Base-by-base conservation (phyloP, 1,140 invertebrate genomes). In the Drosophila sp. region DNA sequence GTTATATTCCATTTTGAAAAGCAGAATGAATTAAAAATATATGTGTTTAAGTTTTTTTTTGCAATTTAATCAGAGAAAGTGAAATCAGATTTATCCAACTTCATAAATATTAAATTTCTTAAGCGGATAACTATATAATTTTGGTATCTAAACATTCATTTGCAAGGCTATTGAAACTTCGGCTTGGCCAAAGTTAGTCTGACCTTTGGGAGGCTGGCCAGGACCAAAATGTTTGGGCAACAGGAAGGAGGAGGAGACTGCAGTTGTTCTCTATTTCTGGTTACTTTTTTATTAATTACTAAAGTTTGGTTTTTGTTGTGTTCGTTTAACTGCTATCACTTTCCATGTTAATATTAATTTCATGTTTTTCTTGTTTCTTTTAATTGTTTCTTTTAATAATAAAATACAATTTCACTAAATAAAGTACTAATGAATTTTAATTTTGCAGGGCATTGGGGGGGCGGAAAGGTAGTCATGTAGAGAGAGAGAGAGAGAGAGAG, bases 281-380 rank as follows among this genome's bases (percentile, higher is more conserved):
- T 25, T 35, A 3, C 4, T 66, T 83, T 71, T 50, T 62, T 84
- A 78, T 17, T 17, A 86, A 68, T 72, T 82, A 50, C 83, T 87
- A 86, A 58, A 60, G 66, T 71, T 77, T 44, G 63, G 60, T 71
- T 76, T 77, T 33, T 69, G 50, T 60, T 69, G 67, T 77, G 70
- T 78, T 83, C 61, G 77, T 87, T 80, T 84, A 83, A 78, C 85
- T 89, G 77, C 77, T 89, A 90, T 89, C 84, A 89, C 84, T 89
- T 87, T 78, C 66, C 55, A 68, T 79, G 78, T 82, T 68, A 76
- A 76, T 81, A 47, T 76, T 81, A 79, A 75, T 72, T 70, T 71
- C 55, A 70, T 64, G 35, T 54, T 63, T 66, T 33, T 62, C 70
- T 54, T 47, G 40, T 64, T 66, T 72, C 62, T 17, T 72, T 64